These are phyloP conservation scores for Therioaphis trifolii DNA, from an alignment of 2,888 invertebrate genomes.

Conservation along the genomic window DNA sequence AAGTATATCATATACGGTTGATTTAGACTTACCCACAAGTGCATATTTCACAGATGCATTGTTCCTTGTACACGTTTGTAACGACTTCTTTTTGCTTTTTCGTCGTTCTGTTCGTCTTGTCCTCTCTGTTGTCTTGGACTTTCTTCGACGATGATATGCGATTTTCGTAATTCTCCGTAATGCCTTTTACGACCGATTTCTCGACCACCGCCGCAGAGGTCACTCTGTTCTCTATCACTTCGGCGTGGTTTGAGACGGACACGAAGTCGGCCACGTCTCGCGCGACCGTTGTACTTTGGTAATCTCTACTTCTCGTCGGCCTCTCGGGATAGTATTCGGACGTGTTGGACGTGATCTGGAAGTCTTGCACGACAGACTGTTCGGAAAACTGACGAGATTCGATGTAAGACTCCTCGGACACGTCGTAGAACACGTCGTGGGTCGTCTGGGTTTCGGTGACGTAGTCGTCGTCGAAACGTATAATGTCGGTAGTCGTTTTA, in stretches of 20 bases:
- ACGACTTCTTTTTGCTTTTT: constrained; percentile 47
- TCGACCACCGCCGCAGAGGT: background rate
- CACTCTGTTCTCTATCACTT: constrained; percentile 26
- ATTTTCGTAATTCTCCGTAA: constrained; percentile 48
- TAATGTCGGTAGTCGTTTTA: background rate
- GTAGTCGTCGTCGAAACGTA: background rate
- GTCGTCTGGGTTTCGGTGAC: background rate
- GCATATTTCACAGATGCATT: constrained; percentile 90
- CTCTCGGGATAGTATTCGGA: constrained; percentile 44
- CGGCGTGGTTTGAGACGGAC: constrained; percentile 6
- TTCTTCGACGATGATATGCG: constrained; percentile 34
- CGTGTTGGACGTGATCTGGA: constrained; percentile 43
- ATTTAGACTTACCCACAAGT: constrained; percentile 84
- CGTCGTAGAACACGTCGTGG: constrained; percentile 18
- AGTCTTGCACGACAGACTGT: constrained; percentile 41
- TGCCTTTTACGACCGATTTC: constrained; percentile 40
- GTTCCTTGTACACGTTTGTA: constrained; percentile 73
- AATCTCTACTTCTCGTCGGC: constrained; percentile 5
- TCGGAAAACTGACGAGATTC: constrained; percentile 46
- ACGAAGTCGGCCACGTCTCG: constrained; percentile 33
- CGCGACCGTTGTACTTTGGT: background rate
- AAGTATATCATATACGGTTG: background rate
- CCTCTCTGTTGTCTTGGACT: constrained; percentile 42
- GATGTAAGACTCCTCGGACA: constrained; percentile 37
- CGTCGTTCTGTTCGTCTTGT: constrained; percentile 1